Base-by-base conservation (phyloP, 2,797 vertebrate genomes). In the Anguilla pacifica region DNA sequence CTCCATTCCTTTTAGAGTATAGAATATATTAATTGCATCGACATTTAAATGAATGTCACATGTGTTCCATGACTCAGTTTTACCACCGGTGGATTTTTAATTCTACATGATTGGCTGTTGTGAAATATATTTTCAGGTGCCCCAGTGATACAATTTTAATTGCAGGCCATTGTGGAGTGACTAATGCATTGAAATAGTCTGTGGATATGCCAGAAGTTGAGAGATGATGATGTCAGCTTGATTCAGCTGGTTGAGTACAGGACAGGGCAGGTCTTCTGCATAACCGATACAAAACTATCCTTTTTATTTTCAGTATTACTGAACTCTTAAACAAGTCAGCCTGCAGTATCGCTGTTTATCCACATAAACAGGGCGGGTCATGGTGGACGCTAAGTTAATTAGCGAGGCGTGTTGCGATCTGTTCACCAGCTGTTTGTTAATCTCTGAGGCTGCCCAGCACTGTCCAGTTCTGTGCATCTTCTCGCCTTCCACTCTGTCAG, bases 41-140 rank as follows among this genome's bases (percentile, higher is more conserved):
- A 31, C 22, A 6, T 39, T 17, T 53, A 84, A 57, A 83, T 57
- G 28, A 59, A 59, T 57, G 31, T 55, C 82, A 57, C 57, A 57
- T 84, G 83, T 84, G 35, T 84, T 59, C 53, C 53, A 59, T 57
- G n/a, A 17, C 83, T 13, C 53, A 57, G n/a, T 82, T 82, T 46
- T 49, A 51, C 46, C 46, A 22, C 46, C 46, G n/a, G 79, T 3
- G 46, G 46, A 22, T 3, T 82, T 51, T 51, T 82, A 82, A 51
- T n/a, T 49, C 46, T 82, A 25, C 46, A 49, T 51, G 79, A 11
- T 6, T 84, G 53, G 9, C 83, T 84, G 51, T 43, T 31, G 25
- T 57, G 15, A 57, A 84, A 59, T 59, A 31, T 15, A 57, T 55
- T 55, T 55, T 59, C 53, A 55, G 51, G 53, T 17, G 6, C 6